Evolutionary conservation across 2,113 vertebrate species (phyloP).

Genomic region (Otocyon megalotis): DNA sequence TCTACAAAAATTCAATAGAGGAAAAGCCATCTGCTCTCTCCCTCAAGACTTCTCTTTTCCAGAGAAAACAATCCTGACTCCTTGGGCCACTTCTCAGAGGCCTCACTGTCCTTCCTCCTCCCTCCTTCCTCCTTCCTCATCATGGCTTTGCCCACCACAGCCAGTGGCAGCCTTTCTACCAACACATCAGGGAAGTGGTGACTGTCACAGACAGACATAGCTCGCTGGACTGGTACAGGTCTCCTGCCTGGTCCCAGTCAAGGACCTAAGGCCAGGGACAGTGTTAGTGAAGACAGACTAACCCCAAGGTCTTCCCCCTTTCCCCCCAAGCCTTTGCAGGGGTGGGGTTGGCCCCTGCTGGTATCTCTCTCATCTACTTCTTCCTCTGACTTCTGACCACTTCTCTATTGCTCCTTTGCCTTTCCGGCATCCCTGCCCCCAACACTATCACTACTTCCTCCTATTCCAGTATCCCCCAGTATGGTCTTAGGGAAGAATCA

Average conservation of each 20-base stretch:
- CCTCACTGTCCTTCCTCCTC: background rate
- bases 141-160: background rate
- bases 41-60: background rate
- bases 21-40: background rate
- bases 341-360: background rate
- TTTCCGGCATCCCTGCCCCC: slow-evolving; percentile 42
- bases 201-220: background rate
- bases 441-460: slow-evolving; percentile 61
- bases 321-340: background rate
- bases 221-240: background rate
- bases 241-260: background rate
- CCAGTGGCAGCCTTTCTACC: background rate
- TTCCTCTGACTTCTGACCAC: slow-evolving; percentile 65
- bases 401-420: slow-evolving; percentile 62
- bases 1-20: slow-evolving; percentile 5
- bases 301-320: background rate
- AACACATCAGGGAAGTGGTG: background rate
- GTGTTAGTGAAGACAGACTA: background rate
- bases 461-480: background rate
- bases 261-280: background rate
- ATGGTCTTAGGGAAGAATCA: background rate
- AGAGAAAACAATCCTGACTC: background rate
- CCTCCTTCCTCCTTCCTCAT: background rate
- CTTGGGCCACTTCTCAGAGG: background rate
- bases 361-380: background rate